Evolutionary conservation across 1,140 invertebrate species (phyloP), one percentile per base, ranked within the genome.

Genomic region (Oryctes rhinoceros): DNA sequence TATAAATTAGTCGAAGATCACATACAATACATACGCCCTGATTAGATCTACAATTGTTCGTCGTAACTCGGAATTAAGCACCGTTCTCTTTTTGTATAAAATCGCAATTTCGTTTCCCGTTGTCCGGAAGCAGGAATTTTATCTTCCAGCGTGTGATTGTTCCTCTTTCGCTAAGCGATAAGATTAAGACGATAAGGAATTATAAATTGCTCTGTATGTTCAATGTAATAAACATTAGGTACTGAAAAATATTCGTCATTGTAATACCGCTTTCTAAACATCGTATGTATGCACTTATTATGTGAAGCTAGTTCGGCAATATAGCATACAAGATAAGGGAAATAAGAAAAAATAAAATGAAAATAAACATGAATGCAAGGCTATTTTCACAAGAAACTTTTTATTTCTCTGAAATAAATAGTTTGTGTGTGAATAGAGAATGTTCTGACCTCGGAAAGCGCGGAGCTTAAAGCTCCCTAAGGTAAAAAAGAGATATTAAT

Each of bases 1-100:
- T 71, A 71, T 71, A 71, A 71, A 71, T 71, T 71, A 35, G 18
- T 13, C 15, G 65, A 71, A 71, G 65, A 86, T 71, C 65, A 71
- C 65, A 71, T 71, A 71, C 65, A 71, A 71, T 71, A 71, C 65
- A 71, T 71, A 71, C 11, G 65, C 65, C 6, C 35, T 6, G 65
- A 71, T 71, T 71, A 71, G 24, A 71, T 71, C 65, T 71, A 71
- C 65, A 71, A 71, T 71, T 71, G 65, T 71, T 71, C 65, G 65
- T 24, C 65, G 65, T 71, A 71, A 30, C 18, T 71, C 15, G 65
- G 65, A 71, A 71, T 71, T 71, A 71, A 71, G 65, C 65, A 71
- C 18, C 65, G 5, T 71, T 71, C 65, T 71, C 65, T 71, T 71
- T 30, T 71, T 71, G 65, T 71, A 71, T 71, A 71, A 71, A 71